Percentiles rank a stretch among this genome's conserved stretches.
These are phyloP conservation scores for Danio kyathit DNA, from an alignment of 2,797 vertebrate genomes.

Conservation along the genomic window DNA sequence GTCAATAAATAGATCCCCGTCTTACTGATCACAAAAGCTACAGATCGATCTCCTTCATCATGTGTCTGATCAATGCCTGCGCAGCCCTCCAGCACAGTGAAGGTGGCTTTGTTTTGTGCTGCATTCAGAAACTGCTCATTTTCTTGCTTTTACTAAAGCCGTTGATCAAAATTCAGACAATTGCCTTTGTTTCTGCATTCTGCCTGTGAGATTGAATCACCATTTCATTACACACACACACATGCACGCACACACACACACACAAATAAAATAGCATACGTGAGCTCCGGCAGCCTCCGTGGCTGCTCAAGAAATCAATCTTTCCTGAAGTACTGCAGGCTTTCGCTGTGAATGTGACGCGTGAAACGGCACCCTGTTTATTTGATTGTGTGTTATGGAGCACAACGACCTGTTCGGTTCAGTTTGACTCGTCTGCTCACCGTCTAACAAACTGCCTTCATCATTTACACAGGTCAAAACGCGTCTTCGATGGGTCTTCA, in stretches of 20 bases:
- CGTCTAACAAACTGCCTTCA: conserved; percentile 55
- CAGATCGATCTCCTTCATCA: conserved; percentile 30
- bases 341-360: conserved; percentile 14
- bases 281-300: conserved; percentile 55
- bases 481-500: conserved; percentile 61
- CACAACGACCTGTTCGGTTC: conserved; percentile 39
- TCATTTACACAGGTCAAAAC: conserved; percentile 58
- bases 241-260: background rate
- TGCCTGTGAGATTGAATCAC: conserved; percentile 62
- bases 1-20: conserved; percentile 13
- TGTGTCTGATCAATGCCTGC: conserved; percentile 42
- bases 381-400: conserved; percentile 21
- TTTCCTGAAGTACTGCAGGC: conserved; percentile 15
- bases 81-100: conserved; percentile 38
- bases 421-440: background rate
- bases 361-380: conserved; percentile 22
- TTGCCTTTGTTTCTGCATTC: background rate
- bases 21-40: conserved; percentile 61
- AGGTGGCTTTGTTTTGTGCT: background rate
- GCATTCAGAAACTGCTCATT: conserved; percentile 18
- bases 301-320: conserved; percentile 62
- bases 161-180: conserved; percentile 14
- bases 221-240: conserved; percentile 70
- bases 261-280: conserved; percentile 71
- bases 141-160: conserved; percentile 5